These are phyloP conservation scores for Cyrtorhinus lividipennis DNA, from an alignment of 1,140 invertebrate species.

Conservation along the genomic window DNA sequence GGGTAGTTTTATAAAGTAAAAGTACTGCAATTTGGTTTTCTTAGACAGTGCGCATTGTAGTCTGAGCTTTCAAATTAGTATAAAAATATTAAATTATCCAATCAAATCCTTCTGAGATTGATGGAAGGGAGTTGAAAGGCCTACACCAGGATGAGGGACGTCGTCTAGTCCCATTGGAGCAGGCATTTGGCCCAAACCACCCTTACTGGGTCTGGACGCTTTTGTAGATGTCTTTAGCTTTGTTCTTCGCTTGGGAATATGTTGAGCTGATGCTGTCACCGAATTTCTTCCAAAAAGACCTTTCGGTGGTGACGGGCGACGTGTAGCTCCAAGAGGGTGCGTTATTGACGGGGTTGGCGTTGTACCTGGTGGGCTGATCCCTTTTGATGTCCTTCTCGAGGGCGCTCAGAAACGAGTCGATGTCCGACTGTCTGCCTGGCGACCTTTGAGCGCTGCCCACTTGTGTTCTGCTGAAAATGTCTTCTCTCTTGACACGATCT, in stretches of 20 bases:
- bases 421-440: neutral
- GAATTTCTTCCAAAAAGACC: neutral
- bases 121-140: no score
- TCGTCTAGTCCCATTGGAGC: no score
- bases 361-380: neutral
- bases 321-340: neutral
- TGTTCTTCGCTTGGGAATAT: neutral
- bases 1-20: no score
- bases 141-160: no score
- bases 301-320: neutral
- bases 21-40: no score
- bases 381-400: neutral
- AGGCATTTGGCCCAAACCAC: no score
- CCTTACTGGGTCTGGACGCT: no score
- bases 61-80: no score
- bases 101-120: no score
- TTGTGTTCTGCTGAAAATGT: neutral
- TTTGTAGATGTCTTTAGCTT: neutral
- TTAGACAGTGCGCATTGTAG: no score
- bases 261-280: neutral
- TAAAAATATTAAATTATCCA: no score
- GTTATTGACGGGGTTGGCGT: neutral
- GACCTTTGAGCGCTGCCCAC: neutral
- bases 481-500: neutral
- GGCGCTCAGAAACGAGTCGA: neutral